These are phyloP conservation scores for Drosophila rufa DNA, from an alignment of 1,140 invertebrate species.

Conservation along the genomic window DNA sequence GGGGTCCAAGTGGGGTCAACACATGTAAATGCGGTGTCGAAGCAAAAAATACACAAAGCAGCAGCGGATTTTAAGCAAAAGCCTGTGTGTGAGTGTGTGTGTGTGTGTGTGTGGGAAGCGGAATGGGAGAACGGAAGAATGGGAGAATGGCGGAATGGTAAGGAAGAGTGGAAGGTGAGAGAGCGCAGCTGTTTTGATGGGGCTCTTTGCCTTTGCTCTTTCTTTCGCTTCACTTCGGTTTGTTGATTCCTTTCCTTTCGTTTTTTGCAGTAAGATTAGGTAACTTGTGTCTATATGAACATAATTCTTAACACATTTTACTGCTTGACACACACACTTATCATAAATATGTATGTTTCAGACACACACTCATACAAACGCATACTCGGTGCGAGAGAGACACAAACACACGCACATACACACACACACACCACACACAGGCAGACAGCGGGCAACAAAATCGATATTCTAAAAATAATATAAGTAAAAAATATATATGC, in stretches of 20 bases:
- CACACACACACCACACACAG: slow-evolving; percentile 31
- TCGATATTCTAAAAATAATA: slow-evolving; percentile 84
- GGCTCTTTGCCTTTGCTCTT: slow-evolving; percentile 26
- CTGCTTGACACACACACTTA: slow-evolving; percentile 48
- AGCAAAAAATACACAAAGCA: slow-evolving; percentile 47
- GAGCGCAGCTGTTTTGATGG: slow-evolving; percentile 70
- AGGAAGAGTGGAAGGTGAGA: slow-evolving; percentile 35
- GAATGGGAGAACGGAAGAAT: slow-evolving; percentile 52
- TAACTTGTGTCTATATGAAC: slow-evolving; percentile 79
- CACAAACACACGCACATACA: slow-evolving; percentile 30
- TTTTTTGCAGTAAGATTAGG: slow-evolving; percentile 73
- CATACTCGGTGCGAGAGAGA: slow-evolving; percentile 40
- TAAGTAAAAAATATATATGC: slow-evolving; percentile 75
- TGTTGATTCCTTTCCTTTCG: slow-evolving; percentile 47
- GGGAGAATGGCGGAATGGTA: slow-evolving; percentile 57
- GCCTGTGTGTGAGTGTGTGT: slow-evolving; percentile 23
- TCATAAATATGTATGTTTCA: slow-evolving; percentile 50
- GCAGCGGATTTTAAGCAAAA: slow-evolving; percentile 24
- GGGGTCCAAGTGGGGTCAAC: slow-evolving; percentile 54
- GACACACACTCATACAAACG: slow-evolving; percentile 40
- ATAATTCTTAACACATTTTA: slow-evolving; percentile 82
- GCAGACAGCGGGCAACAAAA: slow-evolving; percentile 70
- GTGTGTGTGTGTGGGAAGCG: slow-evolving; percentile 20
- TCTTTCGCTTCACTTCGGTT: slow-evolving; percentile 40
- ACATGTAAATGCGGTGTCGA: slow-evolving; percentile 60